Percentiles rank a stretch among this genome's conserved stretches.
Conservation (phyloP, 2,888 invertebrate species). For the Cantharis nigra region DNA sequence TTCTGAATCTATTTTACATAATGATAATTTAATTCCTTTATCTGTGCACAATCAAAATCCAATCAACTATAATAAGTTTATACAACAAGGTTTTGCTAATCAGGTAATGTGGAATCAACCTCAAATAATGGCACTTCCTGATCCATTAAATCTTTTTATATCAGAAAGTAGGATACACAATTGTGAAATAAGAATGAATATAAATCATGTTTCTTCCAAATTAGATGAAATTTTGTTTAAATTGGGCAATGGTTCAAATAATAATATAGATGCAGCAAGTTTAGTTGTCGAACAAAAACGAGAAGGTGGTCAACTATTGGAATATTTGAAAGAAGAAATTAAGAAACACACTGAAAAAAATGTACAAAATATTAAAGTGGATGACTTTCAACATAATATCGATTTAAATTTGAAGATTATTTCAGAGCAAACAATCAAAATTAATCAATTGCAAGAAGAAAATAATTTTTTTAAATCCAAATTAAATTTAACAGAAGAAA, state of each 20-base stretch:
- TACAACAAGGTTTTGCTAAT: constrained; percentile 11
- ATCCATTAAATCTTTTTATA: constrained; percentile 61
- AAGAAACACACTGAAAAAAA: background rate
- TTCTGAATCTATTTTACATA: constrained; percentile 15
- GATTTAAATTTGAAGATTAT: background rate
- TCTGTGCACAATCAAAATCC: constrained; percentile 15
- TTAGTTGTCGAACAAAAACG: background rate
- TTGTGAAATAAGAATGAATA: constrained; percentile 67
- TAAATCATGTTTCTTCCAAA: constrained; percentile 67
- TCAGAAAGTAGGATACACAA: constrained; percentile 68
- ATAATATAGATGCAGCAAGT: background rate
- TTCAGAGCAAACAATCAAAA: constrained; percentile 1
- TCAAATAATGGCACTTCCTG: constrained; percentile 39
- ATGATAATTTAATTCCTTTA: constrained; percentile 9
- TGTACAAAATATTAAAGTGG: background rate
- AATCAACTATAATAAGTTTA: constrained; percentile 19
- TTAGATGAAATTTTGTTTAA: constrained; percentile 65
- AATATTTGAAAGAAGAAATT: background rate
- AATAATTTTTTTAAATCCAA: background rate
- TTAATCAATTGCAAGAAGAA: background rate
- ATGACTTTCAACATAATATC: background rate
- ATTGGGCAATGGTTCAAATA: constrained; percentile 41
- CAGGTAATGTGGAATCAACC: constrained; percentile 14
- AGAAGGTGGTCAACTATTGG: background rate
- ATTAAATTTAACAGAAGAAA: background rate